Percentiles rank a stretch among this genome's conserved stretches.
These are phyloP conservation scores for Drosophila yakuba DNA, from an alignment of 1,140 invertebrate species.

Conservation along the genomic window DNA sequence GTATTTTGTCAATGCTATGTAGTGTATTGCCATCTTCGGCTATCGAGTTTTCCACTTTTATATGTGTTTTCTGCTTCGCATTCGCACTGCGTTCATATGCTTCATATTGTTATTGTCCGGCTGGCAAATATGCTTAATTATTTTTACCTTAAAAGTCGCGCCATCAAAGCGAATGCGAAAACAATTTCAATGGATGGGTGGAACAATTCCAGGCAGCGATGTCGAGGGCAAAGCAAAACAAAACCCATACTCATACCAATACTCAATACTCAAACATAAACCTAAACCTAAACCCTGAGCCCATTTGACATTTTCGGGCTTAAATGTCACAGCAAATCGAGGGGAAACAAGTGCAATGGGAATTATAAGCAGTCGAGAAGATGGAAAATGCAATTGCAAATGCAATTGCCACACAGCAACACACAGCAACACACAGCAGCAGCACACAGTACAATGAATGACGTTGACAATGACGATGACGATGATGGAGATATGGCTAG, in stretches of 20 bases:
- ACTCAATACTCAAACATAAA: slow-evolving; percentile 11
- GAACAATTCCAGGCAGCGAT: slow-evolving; percentile 4
- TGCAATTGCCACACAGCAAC: slow-evolving; percentile 22
- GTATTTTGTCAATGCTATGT: too few relatives aligned
- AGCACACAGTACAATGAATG: slow-evolving; percentile 38
- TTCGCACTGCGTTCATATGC: slow-evolving; percentile 66
- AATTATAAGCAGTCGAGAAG: slow-evolving; percentile 34
- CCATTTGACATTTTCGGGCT: slow-evolving; percentile 80
- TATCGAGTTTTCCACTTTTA: slow-evolving; percentile 27
- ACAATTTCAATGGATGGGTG: slow-evolving; percentile 60
- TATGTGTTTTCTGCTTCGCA: slow-evolving; percentile 40
- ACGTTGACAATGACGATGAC: slow-evolving; percentile 64
- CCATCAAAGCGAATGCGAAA: slow-evolving; percentile 77
- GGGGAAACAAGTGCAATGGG: slow-evolving; percentile 62
- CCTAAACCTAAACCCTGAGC: slow-evolving; percentile 64
- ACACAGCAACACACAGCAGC: slow-evolving; percentile 15
- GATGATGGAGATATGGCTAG: slow-evolving; percentile 54
- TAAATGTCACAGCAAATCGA: slow-evolving; percentile 72
- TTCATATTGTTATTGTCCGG: slow-evolving; percentile 54
- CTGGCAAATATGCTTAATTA: slow-evolving; percentile 81
- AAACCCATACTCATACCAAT: slow-evolving; percentile 21
- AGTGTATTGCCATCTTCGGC: slow-evolving; percentile 23
- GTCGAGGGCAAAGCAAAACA: slow-evolving; percentile 4
- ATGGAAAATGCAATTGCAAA: slow-evolving; percentile 47
- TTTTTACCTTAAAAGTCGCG: slow-evolving; percentile 83